Evolutionary conservation across 2,797 vertebrate species (phyloP), one percentile per base, ranked within the genome.

Genomic region (Manis crassicaudata): DNA sequence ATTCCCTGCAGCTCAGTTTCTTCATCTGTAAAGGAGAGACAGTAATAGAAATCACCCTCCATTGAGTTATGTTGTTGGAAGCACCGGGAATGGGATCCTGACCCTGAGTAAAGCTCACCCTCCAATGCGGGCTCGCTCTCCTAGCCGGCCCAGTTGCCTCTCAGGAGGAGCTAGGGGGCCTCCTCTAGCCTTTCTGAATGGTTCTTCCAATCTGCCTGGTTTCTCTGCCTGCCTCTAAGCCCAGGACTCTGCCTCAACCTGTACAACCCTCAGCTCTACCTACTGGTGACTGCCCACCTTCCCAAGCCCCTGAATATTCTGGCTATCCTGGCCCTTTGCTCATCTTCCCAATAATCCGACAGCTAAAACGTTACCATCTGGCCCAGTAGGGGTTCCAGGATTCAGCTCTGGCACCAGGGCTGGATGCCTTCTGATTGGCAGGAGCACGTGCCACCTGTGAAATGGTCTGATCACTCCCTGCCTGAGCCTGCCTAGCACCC

Each of bases 341-440:
- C 27, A 56, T 37, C 43, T 13, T 70, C 52, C 29, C 2, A 5
- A 6, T 73, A 60, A 72, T 14, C 52, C 56, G 37, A 43, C 63
- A 89, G 54, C 29, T 52, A 37, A 17, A 63, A 54, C 60, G 52
- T 67, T n/a, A 5, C 63, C 75, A 92, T 73, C 75, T 73, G 54
- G 70, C 65, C 76, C 46, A 37, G 52, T 2, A 86, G 37, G 35
- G 35, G 20, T 29, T 75, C 75, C 84, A 81, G 11, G 43, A 67
- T 67, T 79, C 84, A 35, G 1, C 25, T 46, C 84, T 27, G 56
- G 88, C 40, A n/a, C 37, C 21, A 56, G 65, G 29, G 27, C 70
- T 65, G 18, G 60, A 76, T 92, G 67, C 63, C 65, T 83, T 88
- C 63, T 56, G 80, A 93, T 40, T 60, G 90, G 60, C 81, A 87